Evolutionary conservation across 2,113 vertebrate species (phyloP).

Genomic region (Dermatemys mawii): DNA sequence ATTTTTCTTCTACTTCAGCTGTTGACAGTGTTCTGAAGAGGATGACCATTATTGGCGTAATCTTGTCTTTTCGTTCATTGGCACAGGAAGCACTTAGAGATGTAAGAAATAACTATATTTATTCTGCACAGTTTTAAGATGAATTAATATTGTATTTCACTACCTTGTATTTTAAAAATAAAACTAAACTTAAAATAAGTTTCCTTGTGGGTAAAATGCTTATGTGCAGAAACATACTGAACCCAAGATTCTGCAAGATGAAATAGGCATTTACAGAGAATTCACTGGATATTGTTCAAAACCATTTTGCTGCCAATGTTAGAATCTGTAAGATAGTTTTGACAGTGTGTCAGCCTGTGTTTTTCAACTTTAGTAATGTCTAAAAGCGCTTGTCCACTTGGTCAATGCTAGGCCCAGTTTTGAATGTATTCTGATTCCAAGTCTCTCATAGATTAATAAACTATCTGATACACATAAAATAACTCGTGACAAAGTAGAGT

Average conservation of each 20-base stretch:
- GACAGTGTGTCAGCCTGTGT: background rate
- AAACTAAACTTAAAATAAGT: background rate
- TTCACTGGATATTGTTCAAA: background rate
- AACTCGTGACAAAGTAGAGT: background rate
- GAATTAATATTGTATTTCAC: background rate
- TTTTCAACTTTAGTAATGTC: slow-evolving; percentile 5
- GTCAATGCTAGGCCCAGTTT: background rate
- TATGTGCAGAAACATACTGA: background rate
- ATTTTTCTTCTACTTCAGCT: slow-evolving; percentile 76
- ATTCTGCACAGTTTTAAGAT: background rate
- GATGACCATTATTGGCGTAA: slow-evolving; percentile 99
- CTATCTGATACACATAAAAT: background rate
- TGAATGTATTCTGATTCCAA: background rate
- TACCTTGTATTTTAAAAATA: background rate
- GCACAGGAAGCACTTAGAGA: slow-evolving; percentile 97
- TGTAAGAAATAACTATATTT: slow-evolving; percentile 80
- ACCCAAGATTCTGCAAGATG: background rate
- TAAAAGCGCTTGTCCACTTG: slow-evolving; percentile 30
- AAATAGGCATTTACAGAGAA: background rate
- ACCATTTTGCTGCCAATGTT: background rate
- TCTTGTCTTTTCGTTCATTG: slow-evolving; percentile 96
- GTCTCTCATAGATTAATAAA: background rate
- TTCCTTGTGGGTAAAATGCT: background rate
- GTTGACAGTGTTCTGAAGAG: slow-evolving; percentile 99
- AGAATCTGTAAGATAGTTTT: background rate